Conservation (phyloP, 2,888 invertebrate genomes). For the Trichacis sp. region DNA sequence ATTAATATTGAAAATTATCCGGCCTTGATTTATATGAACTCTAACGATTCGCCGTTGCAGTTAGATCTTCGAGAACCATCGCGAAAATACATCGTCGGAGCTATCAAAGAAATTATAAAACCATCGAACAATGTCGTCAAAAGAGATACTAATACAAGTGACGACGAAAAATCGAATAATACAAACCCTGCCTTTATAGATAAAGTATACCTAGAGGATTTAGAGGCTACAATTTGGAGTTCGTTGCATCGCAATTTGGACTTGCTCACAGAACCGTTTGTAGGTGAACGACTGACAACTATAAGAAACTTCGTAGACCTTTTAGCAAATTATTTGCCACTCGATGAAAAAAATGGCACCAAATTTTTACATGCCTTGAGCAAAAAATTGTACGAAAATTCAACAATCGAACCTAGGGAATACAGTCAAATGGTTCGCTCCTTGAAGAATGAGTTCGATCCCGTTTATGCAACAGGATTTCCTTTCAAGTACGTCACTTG, state of each 20-base stretch:
- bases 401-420: conserved; percentile 73
- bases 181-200: conserved; percentile 53
- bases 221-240: conserved; percentile 88
- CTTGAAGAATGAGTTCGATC: conserved; percentile 71
- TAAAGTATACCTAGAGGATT: conserved; percentile 84
- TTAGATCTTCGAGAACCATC: too few relatives aligned
- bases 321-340: conserved; percentile 72
- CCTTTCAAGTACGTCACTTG: conserved; percentile 75
- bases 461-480: conserved; percentile 71
- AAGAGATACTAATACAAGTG: too few relatives aligned
- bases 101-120: too few relatives aligned
- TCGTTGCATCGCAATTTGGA: conserved; percentile 88
- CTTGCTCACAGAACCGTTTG: conserved; percentile 76
- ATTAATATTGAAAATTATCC: too few relatives aligned
- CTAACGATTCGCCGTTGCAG: too few relatives aligned
- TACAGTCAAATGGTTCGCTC: conserved; percentile 73
- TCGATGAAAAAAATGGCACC: conserved; percentile 71
- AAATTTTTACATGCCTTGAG: conserved; percentile 69
- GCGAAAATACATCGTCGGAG: too few relatives aligned
- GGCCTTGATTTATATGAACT: too few relatives aligned
- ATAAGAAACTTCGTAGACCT: conserved; percentile 87
- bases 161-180: too few relatives aligned
- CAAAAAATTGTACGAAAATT: conserved; percentile 71
- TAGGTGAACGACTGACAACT: conserved; percentile 79
- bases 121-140: too few relatives aligned